Evolutionary conservation across 2,888 invertebrate species (phyloP).

Genomic region (Tipula unca): DNA sequence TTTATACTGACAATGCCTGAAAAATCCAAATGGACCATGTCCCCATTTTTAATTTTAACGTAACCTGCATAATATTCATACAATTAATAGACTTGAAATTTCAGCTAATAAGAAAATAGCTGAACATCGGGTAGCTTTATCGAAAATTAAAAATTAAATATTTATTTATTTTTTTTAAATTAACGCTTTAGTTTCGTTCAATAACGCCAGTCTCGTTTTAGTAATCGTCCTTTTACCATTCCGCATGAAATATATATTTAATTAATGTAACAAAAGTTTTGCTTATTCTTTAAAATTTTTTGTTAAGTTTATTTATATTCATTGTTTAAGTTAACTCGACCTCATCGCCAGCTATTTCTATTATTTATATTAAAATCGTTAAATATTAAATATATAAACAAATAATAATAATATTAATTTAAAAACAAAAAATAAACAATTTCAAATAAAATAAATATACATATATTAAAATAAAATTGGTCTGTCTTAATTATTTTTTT

Average conservation of each 20-base stretch:
- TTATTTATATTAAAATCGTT: neutral
- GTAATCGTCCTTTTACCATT: neutral
- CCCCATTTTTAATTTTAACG: no score
- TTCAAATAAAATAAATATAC: neutral
- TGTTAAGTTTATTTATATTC: neutral
- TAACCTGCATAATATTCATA: neutral
- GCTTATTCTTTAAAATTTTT: neutral
- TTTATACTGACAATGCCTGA: no score
- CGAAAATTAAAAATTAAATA: no score
- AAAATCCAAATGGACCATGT: no score
- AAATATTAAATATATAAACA: neutral
- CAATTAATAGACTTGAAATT: no score
- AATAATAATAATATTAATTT: neutral
- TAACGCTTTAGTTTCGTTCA: no score
- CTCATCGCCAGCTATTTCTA: neutral
- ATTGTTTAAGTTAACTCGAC: neutral
- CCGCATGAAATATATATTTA: neutral
- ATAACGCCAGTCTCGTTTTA: neutral
- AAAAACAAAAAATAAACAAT: neutral
- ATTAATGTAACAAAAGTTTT: neutral
- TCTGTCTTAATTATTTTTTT: neutral
- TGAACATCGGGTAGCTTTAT: no score
- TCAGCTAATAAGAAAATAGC: no score
- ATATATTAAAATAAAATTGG: neutral
- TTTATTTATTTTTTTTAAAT: no score